Base-by-base conservation (phyloP, 1,140 invertebrate genomes). In the Drosophila orosa region DNA sequence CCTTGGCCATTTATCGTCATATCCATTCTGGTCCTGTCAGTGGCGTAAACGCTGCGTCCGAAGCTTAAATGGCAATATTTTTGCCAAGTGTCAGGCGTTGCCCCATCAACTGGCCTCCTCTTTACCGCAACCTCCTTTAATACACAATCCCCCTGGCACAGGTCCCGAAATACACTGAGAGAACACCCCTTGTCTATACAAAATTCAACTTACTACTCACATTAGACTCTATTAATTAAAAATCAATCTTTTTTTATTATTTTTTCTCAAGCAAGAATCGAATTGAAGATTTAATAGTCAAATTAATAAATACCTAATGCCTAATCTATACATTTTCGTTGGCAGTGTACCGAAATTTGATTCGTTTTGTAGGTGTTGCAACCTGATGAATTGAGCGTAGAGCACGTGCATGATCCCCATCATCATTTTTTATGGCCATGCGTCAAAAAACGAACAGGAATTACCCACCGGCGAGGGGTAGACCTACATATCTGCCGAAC, bases 371-470 rank as follows among this genome's bases (percentile, higher is more conserved):
- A 87, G 82, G 83, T 87, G 74, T 68, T 85, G 74, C 63, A 66
- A 77, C 47, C 83, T 86, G 83, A 86, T 86, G 83, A 87, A 86
- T 86, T 87, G 83, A 86, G 83, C 83, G 83, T 79, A 54, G 72
- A 79, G 83, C 83, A 86, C 83, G 83, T 87, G 83, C 83, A 79
- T 86, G 83, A 86, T 86, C 84, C 83, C 79, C 83, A 87, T 87
- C 69, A 86, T 86, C 83, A 86, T 86, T 86, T 87, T 87, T 86
- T 86, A 86, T 83, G 75, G 83, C 63, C 83, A 83, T 76, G 78
- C 79, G 83, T 86, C 83, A 87, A 87, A 87, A 86, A 83, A 77
- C 63, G 81, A 77, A 73, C 57, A 55, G 62, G 71, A 82, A 42
- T 63, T 66, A 24, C 45, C 37, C 29, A 37, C 22, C 27, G 60